Evolutionary conservation across 2,113 vertebrate genomes (phyloP).

Genomic region (Chloroceryle aenea): DNA sequence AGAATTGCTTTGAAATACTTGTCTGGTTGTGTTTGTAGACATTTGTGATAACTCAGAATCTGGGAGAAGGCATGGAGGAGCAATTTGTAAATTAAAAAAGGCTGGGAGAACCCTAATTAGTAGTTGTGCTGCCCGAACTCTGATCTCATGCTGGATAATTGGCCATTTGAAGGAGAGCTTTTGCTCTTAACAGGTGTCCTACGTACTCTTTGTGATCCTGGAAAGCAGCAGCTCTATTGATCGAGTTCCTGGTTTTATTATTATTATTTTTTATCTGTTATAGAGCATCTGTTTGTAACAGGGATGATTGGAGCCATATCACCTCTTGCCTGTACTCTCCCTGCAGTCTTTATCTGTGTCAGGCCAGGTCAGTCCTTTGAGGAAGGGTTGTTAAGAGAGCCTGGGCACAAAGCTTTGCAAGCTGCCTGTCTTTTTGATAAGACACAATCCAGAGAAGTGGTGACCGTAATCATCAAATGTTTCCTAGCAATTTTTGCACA

Average conservation of each 20-base stretch:
- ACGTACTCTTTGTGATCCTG: constrained; percentile 26
- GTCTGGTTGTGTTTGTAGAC: constrained; percentile 63
- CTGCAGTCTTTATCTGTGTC: background rate
- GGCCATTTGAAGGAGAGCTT: constrained; percentile 26
- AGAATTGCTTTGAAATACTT: constrained; percentile 60
- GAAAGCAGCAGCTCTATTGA: constrained; percentile 28
- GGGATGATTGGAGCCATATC: background rate
- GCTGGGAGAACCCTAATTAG: constrained; percentile 57
- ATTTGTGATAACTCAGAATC: constrained; percentile 51
- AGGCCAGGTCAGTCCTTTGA: constrained; percentile 15
- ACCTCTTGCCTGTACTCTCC: constrained; percentile 17
- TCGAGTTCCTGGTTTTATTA: background rate
- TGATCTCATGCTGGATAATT: constrained; percentile 56
- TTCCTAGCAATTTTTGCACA: constrained; percentile 15
- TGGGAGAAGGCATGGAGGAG: constrained; percentile 36
- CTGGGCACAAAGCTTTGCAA: constrained; percentile 9
- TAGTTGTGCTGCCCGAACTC: constrained; percentile 8
- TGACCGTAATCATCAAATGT: background rate
- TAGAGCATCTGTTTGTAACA: constrained; percentile 46
- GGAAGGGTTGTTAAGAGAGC: background rate
- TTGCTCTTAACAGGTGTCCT: constrained; percentile 58
- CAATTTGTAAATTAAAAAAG: constrained; percentile 66
- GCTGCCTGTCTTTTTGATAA: background rate
- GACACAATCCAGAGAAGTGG: constrained; percentile 6
- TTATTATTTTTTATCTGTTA: background rate